phyloP scores from a whole-genome alignment of 2,113 vertebrate genomes.

The Corythornis cristatus region DNA sequence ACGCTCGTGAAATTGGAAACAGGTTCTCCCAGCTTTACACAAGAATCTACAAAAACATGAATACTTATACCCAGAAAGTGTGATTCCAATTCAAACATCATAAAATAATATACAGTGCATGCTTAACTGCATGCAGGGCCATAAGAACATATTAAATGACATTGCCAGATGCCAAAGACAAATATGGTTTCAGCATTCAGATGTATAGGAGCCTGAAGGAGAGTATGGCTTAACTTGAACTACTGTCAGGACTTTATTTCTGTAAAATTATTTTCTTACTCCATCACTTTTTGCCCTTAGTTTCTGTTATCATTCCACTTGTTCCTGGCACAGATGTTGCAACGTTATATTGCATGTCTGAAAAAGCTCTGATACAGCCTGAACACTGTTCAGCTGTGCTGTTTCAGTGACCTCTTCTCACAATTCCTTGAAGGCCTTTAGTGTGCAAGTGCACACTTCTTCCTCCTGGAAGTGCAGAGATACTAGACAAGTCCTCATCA shows the following conservation, averaged over 20 bases:
- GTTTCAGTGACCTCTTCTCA: neutral
- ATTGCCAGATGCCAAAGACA: conserved; percentile 76
- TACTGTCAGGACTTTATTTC: conserved; percentile 44
- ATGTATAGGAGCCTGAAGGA: conserved; percentile 43
- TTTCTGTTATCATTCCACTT: conserved; percentile 29
- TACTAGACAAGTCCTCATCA: neutral
- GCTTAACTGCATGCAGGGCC: conserved; percentile 71
- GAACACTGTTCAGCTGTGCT: neutral
- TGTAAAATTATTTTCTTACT: neutral
- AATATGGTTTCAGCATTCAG: conserved; percentile 68
- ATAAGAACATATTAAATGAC: conserved; percentile 78
- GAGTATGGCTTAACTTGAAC: conserved; percentile 39
- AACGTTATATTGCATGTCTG: neutral
- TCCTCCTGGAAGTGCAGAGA: neutral
- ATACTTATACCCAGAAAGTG: conserved; percentile 75
- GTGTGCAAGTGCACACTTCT: neutral
- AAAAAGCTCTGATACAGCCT: neutral
- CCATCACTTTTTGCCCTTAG: neutral
- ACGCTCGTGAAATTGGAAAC: conserved; percentile 80
- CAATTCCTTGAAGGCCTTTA: neutral
- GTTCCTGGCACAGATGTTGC: neutral
- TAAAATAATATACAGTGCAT: conserved; percentile 82
- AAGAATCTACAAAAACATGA: conserved; percentile 78
- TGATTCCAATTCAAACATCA: conserved; percentile 82
- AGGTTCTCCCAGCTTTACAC: conserved; percentile 75